Conservation (phyloP, 2,797 vertebrate species). For the Prionace glauca region DNA sequence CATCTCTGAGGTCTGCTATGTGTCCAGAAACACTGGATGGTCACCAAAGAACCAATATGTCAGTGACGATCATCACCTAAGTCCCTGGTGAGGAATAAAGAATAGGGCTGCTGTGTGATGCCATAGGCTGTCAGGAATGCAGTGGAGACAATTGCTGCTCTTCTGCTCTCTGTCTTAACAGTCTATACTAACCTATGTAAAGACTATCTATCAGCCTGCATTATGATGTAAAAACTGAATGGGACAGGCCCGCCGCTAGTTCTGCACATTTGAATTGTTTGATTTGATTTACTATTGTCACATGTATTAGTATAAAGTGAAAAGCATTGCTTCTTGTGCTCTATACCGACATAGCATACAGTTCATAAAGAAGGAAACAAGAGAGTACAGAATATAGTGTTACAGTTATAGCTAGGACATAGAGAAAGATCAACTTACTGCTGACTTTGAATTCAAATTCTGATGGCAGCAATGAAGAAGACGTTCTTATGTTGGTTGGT, state of each 20-base stretch:
- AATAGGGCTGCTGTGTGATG: neutral
- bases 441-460: no score
- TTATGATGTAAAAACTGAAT: neutral
- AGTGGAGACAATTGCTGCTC: neutral
- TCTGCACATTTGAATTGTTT: neutral
- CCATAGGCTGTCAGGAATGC: neutral
- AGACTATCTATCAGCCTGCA: neutral
- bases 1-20: neutral
- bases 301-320: no score
- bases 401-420: no score
- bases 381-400: no score
- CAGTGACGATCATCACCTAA: neutral
- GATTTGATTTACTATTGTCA: no score
- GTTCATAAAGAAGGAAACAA: no score
- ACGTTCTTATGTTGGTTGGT: no score
- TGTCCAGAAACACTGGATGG: neutral
- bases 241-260: neutral
- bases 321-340: no score
- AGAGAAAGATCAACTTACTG: no score
- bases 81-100: neutral
- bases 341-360: no score
- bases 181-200: neutral
- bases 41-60: neutral
- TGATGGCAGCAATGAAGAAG: no score
- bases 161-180: neutral